A percentile compares a stretch with the other conserved stretches of the same genome.
phyloP scores from a whole-genome alignment of 2,113 vertebrate genomes.

The Misgurnus anguillicaudatus region DNA sequence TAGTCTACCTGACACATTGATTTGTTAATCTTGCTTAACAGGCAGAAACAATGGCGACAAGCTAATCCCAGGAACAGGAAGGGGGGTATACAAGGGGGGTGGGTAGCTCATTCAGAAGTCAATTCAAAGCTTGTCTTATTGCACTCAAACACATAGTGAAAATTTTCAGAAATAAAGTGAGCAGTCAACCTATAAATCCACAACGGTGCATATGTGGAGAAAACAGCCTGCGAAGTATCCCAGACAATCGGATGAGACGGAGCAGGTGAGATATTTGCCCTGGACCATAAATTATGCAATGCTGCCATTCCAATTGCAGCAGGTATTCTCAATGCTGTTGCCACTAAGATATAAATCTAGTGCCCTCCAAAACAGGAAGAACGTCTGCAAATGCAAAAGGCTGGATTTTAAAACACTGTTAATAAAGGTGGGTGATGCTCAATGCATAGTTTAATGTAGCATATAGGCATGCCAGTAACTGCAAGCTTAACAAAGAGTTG shows the following conservation, averaged over 20 bases:
- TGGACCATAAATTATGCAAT: constrained; percentile 74
- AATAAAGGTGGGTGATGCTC: background rate
- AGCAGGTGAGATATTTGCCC: constrained; percentile 66
- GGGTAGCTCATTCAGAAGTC: constrained; percentile 53
- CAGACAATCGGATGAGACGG: constrained; percentile 62
- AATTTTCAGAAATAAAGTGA: background rate
- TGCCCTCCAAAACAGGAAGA: constrained; percentile 38
- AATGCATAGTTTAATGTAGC: background rate
- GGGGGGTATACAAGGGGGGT: constrained; percentile 6
- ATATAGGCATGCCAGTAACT: background rate
- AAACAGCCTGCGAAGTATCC: constrained; percentile 46
- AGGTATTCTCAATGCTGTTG: constrained; percentile 70
- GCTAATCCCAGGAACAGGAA: constrained; percentile 69
- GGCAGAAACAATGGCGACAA: constrained; percentile 78
- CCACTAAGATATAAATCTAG: constrained; percentile 68
- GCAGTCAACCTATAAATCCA: constrained; percentile 6
- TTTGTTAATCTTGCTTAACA: constrained; percentile 80
- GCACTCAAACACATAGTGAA: background rate
- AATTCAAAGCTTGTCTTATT: constrained; percentile 63
- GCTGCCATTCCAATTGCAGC: constrained; percentile 73
- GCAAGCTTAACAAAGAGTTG: no score
- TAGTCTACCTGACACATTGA: constrained; percentile 81
- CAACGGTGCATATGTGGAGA: background rate
- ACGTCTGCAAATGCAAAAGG: constrained; percentile 55
- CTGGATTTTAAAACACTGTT: constrained; percentile 25